Evolutionary conservation across 1,140 invertebrate species (phyloP).

Genomic region (Radopholus similis): DNA sequence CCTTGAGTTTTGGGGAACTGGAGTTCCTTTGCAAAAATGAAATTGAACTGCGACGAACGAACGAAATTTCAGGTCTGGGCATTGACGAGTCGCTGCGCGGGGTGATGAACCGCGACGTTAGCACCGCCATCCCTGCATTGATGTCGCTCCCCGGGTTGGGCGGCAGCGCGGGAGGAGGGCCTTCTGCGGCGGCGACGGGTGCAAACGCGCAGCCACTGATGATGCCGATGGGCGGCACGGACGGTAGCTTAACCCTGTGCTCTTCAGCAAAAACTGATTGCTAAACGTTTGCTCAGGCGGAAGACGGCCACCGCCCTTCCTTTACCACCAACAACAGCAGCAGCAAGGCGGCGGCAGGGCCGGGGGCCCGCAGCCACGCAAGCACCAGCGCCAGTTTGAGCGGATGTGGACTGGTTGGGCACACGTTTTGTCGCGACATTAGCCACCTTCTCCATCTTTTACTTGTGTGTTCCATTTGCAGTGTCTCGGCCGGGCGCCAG

Average conservation of each 20-base stretch:
- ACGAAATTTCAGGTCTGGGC: constrained; percentile 84
- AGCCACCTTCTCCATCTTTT: not conserved
- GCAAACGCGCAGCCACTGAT: not conserved
- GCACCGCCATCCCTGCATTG: not conserved
- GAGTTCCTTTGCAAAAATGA: constrained; percentile 26
- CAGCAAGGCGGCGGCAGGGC: not conserved
- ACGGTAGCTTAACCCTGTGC: not conserved
- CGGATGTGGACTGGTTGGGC: constrained; percentile 48
- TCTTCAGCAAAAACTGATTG: not conserved
- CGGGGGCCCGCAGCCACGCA: constrained; percentile 53
- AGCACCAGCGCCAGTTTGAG: constrained; percentile 56
- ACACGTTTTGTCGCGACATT: not conserved
- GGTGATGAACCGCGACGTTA: constrained; percentile 47
- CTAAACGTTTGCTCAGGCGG: not conserved
- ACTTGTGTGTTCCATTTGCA: constrained; percentile 3
- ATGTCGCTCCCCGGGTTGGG: constrained; percentile 24
- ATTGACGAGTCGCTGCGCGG: constrained; percentile 71
- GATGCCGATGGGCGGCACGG: not conserved
- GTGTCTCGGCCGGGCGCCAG: constrained; percentile 24
- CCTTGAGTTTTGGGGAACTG: constrained; percentile 58
- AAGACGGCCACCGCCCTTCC: not conserved
- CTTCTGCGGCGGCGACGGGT: not conserved
- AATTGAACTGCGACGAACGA: not conserved
- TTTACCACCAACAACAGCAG: not conserved
- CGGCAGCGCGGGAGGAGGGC: not conserved